phyloP scores from a whole-genome alignment of 2,113 vertebrate species.

The Anser brachyrhynchus region DNA sequence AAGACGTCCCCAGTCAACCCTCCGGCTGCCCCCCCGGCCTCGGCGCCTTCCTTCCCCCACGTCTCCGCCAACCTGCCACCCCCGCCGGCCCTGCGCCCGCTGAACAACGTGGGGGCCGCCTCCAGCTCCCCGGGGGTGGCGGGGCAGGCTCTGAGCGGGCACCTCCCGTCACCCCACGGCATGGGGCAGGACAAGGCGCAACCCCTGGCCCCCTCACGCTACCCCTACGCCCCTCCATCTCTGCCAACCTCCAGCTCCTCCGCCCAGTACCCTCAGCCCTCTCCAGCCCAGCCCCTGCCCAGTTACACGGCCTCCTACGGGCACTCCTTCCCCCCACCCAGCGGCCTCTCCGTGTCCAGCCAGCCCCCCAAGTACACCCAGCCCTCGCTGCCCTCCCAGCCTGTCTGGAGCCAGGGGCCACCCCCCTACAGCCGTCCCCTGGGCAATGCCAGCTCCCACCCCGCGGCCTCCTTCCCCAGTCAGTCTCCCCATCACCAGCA shows the following conservation, averaged over 20 bases:
- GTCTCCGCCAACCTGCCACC: conserved; percentile 86
- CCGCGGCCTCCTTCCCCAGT: conserved; percentile 60
- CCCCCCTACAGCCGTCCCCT: conserved; percentile 74
- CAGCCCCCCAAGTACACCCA: conserved; percentile 80
- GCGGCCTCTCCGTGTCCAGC: conserved; percentile 70
- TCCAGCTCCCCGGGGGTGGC: conserved; percentile 78
- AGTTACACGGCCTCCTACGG: conserved; percentile 68
- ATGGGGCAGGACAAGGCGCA: conserved; percentile 75
- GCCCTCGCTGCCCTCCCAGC: conserved; percentile 77
- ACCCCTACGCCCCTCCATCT: conserved; percentile 64
- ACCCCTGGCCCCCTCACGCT: conserved; percentile 67
- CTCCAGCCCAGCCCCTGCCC: conserved; percentile 68
- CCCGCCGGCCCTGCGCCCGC: conserved; percentile 89
- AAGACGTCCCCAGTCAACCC: conserved; percentile 77
- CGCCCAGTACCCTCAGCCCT: conserved; percentile 59
- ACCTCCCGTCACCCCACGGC: conserved; percentile 68
- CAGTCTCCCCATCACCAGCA: conserved; percentile 76
- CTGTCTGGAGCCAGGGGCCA: conserved; percentile 78
- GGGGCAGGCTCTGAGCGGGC: conserved; percentile 80
- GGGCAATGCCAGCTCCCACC: conserved; percentile 63
- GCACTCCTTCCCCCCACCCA: conserved; percentile 75
- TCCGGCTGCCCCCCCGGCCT: conserved; percentile 28
- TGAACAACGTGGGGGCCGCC: conserved; percentile 77
- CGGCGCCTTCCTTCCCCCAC: conserved; percentile 70
- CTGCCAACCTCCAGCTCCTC: conserved; percentile 71